Evolutionary conservation across 1,140 invertebrate species (phyloP).

Genomic region (Trichonephila inaurata): DNA sequence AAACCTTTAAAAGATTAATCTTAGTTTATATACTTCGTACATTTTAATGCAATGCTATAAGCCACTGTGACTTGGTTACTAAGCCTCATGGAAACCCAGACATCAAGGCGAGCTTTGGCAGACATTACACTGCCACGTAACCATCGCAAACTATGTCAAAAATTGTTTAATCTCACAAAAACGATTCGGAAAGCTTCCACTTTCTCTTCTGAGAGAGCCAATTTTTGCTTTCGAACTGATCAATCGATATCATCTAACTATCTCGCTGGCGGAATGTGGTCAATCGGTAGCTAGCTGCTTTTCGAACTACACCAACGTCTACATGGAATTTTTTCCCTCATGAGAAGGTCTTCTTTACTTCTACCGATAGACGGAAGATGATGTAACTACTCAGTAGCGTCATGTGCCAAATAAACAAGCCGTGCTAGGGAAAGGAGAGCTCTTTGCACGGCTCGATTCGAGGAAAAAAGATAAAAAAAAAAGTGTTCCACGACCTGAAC

Average conservation of each 20-base stretch:
- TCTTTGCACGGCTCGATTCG: slow-evolving; percentile 47
- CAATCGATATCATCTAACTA: background rate
- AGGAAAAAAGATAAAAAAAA: slow-evolving; percentile 24
- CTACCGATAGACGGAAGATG: slow-evolving; percentile 39
- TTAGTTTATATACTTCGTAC: too few species aligned
- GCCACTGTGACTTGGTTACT: too few species aligned
- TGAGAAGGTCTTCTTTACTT: slow-evolving; percentile 21
- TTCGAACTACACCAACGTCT: background rate
- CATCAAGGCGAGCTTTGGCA: too few species aligned
- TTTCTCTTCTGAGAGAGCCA: too few species aligned
- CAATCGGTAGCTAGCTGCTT: background rate
- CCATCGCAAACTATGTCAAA: too few species aligned
- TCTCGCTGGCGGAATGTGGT: slow-evolving; percentile 17
- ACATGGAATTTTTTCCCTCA: slow-evolving; percentile 39
- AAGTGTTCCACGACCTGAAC: slow-evolving; percentile 12
- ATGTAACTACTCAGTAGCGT: background rate
- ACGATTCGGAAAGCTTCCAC: background rate
- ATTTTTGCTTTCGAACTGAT: background rate
- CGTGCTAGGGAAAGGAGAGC: slow-evolving; percentile 42
- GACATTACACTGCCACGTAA: too few species aligned
- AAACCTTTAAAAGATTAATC: too few species aligned
- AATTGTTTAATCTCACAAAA: too few species aligned
- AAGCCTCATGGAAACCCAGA: too few species aligned
- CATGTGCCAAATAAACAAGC: slow-evolving; percentile 49
- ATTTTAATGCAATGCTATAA: too few species aligned